Base-by-base conservation (phyloP, 2,113 vertebrate genomes). In the Saccopteryx leptura region DNA sequence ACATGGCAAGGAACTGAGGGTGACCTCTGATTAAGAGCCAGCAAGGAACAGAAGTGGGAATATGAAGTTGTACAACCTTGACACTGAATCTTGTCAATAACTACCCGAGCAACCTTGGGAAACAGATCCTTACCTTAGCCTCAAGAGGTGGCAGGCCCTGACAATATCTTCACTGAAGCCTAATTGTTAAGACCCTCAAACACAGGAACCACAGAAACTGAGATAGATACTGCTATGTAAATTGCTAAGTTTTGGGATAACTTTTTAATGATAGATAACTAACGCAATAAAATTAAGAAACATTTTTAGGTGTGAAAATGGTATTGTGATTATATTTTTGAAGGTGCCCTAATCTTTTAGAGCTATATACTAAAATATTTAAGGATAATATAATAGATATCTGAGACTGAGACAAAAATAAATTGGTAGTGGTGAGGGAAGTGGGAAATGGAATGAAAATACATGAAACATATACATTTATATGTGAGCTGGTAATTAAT, bases 301-400 rank as follows among this genome's bases (percentile, higher is more conserved):
- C 9, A 89, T 2, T 90, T 85, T 95, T 56, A 93, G 31, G 31
- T 65, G 12, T 91, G 54, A 90, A 88, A 96, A 76, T 78, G 19
- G 24, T 89, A 82, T 19, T 79, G 33, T 91, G 24, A 39, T 72
- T 90, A 72, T 68, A 14, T 74, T 95, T 94, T 66, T 24, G 76
- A 87, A 93, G 79, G 9, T 3, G 85, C 2, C 19, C 4, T 39
- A 65, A 91, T 63, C 31, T 84, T 80, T 93, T 75, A 88, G 50
- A 93, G 18, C n/a, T 75, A 81, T 31, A 46, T 61, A 89, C 24
- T 68, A 90, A 95, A 91, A 66, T 94, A 88, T 33, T 92, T 76
- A 95, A 92, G 65, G 54, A 87, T 24, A 3, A 88, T 68, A 65
- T 54, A 89, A 63, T 33, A 94, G 15, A 91, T 54, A 6, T 75